A percentile compares a stretch with the other conserved stretches of the same genome.
Conservation (phyloP, 1,140 invertebrate genomes). For the Hylaeus anthracinus region DNA sequence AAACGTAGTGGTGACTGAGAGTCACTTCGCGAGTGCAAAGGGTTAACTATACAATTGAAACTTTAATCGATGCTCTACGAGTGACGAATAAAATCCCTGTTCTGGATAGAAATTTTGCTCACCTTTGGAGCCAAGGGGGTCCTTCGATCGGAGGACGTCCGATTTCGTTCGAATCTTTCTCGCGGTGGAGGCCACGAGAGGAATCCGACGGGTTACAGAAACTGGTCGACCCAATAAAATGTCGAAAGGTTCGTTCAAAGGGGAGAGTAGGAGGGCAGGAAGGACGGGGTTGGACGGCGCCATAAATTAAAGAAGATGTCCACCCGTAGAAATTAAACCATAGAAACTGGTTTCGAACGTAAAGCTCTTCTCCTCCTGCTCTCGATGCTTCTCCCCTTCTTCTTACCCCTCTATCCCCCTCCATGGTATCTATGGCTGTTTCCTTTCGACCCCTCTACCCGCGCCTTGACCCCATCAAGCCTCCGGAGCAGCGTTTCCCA, state of each 20-base stretch:
- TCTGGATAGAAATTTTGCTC: no score
- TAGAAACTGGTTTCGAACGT: slow-evolving; percentile 77
- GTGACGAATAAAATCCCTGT: no score
- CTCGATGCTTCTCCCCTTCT: slow-evolving; percentile 56
- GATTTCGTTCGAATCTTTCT: background rate
- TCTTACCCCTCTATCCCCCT: slow-evolving; percentile 44
- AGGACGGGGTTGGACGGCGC: slow-evolving; percentile 63
- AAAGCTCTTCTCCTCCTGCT: slow-evolving; percentile 67
- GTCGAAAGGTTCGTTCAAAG: slow-evolving; percentile 70
- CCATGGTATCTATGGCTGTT: slow-evolving; percentile 29
- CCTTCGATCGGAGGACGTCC: background rate
- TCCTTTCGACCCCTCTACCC: slow-evolving; percentile 35
- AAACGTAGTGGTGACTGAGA: no score
- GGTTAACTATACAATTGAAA: no score
- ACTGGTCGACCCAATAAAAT: slow-evolving; percentile 76
- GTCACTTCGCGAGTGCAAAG: no score
- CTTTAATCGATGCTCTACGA: no score
- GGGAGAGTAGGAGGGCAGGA: slow-evolving; percentile 33
- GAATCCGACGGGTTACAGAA: slow-evolving; percentile 60
- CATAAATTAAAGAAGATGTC: slow-evolving; percentile 78
- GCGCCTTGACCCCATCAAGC: slow-evolving; percentile 32
- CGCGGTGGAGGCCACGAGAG: background rate
- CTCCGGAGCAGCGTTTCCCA: background rate
- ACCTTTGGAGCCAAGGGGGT: no score
- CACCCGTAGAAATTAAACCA: slow-evolving; percentile 79